phyloP scores from a whole-genome alignment of 2,113 vertebrate genomes.

The Onychorhynchus coronatus region DNA sequence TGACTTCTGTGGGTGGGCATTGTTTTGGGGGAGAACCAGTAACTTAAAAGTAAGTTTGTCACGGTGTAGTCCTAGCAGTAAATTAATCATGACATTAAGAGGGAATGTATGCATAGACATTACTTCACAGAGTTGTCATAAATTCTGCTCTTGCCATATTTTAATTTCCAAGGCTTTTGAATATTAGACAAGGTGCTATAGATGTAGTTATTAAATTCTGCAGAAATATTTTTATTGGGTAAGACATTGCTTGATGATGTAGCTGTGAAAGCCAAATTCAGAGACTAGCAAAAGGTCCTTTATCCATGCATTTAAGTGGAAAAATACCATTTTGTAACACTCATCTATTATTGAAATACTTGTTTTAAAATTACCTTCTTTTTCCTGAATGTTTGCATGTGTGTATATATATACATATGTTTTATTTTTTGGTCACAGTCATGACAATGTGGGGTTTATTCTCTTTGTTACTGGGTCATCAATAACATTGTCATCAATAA shows the following conservation, averaged over 20 bases:
- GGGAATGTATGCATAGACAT: conserved; percentile 62
- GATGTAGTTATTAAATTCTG: conserved; percentile 74
- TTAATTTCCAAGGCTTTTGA: conserved; percentile 69
- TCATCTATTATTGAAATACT: conserved; percentile 4
- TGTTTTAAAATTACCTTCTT: background rate
- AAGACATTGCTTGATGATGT: conserved; percentile 68
- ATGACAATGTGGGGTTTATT: background rate
- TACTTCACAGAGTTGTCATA: conserved; percentile 73
- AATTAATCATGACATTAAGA: conserved; percentile 76
- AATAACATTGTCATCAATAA: background rate
- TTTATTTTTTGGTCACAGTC: background rate
- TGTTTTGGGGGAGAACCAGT: conserved; percentile 28
- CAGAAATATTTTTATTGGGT: conserved; percentile 77
- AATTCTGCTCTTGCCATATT: conserved; percentile 62
- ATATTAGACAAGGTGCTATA: conserved; percentile 70
- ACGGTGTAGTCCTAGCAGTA: conserved; percentile 63
- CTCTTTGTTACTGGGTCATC: background rate
- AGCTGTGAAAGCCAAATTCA: conserved; percentile 66
- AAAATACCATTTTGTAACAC: conserved; percentile 66
- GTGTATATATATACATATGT: background rate
- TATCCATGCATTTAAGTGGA: conserved; percentile 63
- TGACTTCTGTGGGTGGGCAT: conserved; percentile 8
- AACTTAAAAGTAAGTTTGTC: conserved; percentile 62
- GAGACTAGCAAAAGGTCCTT: conserved; percentile 72
- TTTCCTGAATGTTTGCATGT: background rate